Percentiles rank a stretch among this genome's conserved stretches.
Evolutionary conservation across 2,113 vertebrate genomes (phyloP).

Genomic region (Sula dactylatra): DNA sequence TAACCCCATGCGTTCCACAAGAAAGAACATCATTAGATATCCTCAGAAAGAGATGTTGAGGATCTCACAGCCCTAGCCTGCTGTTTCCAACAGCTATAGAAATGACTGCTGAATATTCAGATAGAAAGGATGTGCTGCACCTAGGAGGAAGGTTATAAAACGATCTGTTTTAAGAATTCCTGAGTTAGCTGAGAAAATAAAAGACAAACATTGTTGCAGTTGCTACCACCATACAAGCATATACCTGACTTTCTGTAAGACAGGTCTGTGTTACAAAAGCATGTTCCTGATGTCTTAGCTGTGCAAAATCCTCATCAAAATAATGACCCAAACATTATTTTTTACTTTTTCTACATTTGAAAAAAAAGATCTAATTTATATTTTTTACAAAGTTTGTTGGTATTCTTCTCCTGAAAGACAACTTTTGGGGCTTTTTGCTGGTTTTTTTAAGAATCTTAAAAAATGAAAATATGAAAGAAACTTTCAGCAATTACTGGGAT

Average conservation of each 20-base stretch:
- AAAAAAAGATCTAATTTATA: background rate
- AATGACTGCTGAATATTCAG: background rate
- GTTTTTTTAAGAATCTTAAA: background rate
- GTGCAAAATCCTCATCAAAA: background rate
- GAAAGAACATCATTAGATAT: background rate
- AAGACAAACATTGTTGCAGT: background rate
- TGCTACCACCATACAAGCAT: background rate
- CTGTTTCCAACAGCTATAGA: background rate
- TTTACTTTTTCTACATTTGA: background rate
- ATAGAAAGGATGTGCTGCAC: background rate
- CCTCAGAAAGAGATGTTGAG: background rate
- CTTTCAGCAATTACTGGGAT: background rate
- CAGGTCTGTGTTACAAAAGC: background rate
- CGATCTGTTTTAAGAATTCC: background rate
- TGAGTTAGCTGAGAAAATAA: background rate
- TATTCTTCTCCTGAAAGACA: background rate
- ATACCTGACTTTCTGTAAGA: background rate
- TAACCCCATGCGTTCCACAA: background rate
- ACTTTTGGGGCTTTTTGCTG: background rate
- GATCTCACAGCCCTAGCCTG: background rate
- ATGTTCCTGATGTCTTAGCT: background rate
- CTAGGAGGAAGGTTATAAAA: background rate
- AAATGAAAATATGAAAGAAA: background rate
- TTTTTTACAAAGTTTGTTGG: background rate
- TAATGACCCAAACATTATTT: background rate